Percentiles rank a stretch among this genome's conserved stretches.
phyloP scores from a whole-genome alignment of 2,113 vertebrate species.

The Furnarius figulus region DNA sequence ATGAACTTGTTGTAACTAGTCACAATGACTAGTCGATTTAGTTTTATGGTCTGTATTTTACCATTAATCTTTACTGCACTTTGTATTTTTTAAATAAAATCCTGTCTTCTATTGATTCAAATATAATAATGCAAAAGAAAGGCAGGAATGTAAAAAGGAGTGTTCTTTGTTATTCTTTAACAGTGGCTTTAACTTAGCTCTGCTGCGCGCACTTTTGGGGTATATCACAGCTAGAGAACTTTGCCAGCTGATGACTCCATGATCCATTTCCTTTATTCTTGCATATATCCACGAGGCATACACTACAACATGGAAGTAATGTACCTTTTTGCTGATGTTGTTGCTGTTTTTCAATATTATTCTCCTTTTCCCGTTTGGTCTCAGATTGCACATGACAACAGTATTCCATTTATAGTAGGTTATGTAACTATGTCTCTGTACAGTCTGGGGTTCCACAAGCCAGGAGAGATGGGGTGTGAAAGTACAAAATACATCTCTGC shows the following conservation, averaged over 20 bases:
- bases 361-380: not conserved
- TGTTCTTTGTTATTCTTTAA: not conserved
- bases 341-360: not conserved
- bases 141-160: not conserved
- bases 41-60: slow-evolving; percentile 44
- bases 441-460: not conserved
- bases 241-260: fast-evolving
- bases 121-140: not conserved
- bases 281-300: not conserved
- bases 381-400: not conserved
- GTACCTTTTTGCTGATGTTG: not conserved
- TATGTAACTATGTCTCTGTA: not conserved
- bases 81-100: slow-evolving; percentile 17
- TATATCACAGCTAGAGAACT: not conserved
- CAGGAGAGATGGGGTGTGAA: not conserved
- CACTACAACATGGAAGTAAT: not conserved
- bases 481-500: not conserved
- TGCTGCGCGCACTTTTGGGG: not conserved
- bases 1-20: not conserved
- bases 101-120: not conserved
- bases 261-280: not conserved
- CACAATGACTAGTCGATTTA: slow-evolving; percentile 20
- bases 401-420: not conserved
- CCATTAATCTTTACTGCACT: not conserved
- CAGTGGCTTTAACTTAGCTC: not conserved